Conservation (phyloP, 2,113 vertebrate species). For the Casuarius casuarius region DNA sequence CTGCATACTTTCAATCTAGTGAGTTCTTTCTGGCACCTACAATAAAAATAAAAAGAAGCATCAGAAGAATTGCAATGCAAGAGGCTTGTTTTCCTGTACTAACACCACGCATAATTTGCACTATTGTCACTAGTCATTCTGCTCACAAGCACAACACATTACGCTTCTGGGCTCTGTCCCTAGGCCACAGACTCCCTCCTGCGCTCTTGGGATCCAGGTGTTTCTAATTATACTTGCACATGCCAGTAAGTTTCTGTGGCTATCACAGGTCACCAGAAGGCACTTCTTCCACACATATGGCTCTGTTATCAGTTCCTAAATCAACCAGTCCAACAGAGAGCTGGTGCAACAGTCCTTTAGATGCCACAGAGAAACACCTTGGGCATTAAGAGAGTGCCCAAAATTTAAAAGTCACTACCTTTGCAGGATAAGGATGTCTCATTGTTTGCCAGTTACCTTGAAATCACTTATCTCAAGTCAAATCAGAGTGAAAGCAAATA, state of each 20-base stretch:
- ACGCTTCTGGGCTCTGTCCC: background rate
- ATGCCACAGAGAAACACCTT: background rate
- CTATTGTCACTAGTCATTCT: background rate
- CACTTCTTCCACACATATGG: background rate
- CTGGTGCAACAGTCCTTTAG: background rate
- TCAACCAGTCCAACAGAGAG: background rate
- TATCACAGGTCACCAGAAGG: slow-evolving; percentile 19
- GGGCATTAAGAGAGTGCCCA: background rate
- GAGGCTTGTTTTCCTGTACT: background rate
- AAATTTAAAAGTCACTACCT: background rate
- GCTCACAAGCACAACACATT: background rate
- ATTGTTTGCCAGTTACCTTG: background rate
- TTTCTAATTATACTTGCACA: slow-evolving; percentile 27
- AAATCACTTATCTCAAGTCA: background rate
- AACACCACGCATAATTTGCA: background rate
- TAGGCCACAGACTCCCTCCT: background rate
- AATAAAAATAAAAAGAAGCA: background rate
- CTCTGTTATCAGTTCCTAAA: slow-evolving; percentile 18
- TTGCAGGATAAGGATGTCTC: background rate
- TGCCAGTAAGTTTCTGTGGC: background rate
- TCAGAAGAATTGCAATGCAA: background rate
- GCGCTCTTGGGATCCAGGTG: background rate
- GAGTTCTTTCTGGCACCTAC: background rate
- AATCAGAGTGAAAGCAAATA: background rate
- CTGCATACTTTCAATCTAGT: background rate